Evolutionary conservation across 2,797 vertebrate species (phyloP).

Genomic region (Mormyrops attenuatus): DNA sequence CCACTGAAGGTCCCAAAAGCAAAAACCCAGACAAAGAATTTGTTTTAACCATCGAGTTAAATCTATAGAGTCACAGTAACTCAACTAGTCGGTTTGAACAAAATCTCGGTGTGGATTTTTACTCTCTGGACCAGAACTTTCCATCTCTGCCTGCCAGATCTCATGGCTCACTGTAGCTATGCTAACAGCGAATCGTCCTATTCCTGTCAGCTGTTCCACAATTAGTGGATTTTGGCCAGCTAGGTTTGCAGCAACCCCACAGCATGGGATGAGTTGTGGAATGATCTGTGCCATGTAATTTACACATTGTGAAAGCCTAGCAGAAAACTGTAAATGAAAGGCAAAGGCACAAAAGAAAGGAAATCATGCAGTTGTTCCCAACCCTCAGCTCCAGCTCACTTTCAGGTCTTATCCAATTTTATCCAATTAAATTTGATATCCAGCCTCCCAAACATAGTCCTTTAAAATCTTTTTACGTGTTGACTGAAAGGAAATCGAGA

Average conservation of each 20-base stretch:
- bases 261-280: neutral
- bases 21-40: neutral
- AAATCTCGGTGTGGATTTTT: neutral
- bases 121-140: neutral
- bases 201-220: neutral
- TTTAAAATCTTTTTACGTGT: neutral
- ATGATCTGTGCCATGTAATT: neutral
- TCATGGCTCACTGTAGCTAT: neutral
- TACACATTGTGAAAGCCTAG: neutral
- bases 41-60: neutral
- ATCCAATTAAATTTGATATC: neutral
- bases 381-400: neutral
- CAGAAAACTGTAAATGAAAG: neutral
- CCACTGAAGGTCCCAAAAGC: neutral
- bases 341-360: neutral
- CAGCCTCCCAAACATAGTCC: neutral
- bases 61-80: neutral
- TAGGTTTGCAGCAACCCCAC: neutral
- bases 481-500: neutral
- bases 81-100: neutral
- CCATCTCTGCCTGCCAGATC: neutral
- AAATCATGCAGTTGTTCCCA: neutral
- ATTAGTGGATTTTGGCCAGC: neutral
- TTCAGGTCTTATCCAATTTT: neutral
- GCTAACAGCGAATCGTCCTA: neutral